Evolutionary conservation across 2,888 invertebrate species (phyloP), one percentile per base, ranked within the genome.

Genomic region (Cryptocheilus praepositus): DNA sequence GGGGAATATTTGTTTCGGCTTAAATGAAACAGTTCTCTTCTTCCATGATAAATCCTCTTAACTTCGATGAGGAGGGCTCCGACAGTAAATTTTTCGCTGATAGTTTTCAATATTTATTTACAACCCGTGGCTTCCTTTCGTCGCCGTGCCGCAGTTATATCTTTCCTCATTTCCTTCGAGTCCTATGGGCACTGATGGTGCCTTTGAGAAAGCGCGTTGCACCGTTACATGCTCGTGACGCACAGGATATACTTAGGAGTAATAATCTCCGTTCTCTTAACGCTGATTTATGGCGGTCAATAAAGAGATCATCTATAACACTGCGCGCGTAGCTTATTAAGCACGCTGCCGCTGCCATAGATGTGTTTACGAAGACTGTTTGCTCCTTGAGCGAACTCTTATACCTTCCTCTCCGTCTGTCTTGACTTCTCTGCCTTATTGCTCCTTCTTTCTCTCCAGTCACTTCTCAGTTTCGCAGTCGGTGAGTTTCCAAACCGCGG

Each of bases 231-330:
- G 45, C 67, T 64, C 71, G 16, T 46, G 73, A 64, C 68, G 61
- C 58, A 71, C 65, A 53, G 68, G 64, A 64, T 45, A 66, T 59
- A 66, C 66, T 64, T 56, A 71, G 61, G 55, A 65, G 68, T 61
- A 71, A 68, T 71, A 73, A 73, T 71, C 71, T 63, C 65, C 49
- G 71, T 49, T 16, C 69, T 70, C 67, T 65, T 74, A 74, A 74
- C 73, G 67, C 67, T 73, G 74, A 74, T 74, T 74, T 74, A 74
- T 74, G 73, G 62, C 73, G 63, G 74, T 67, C 73, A 74, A 74
- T 74, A 70, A 74, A 73, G 74, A 73, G 74, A 74, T 74, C 74
- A 74, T 74, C 73, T 59, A 66, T 74, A 74, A 74, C 67, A 64
- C 70, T 19, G 67, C n/a, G n/a, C 16, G 70, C 56, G 61, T 62